Base-by-base conservation (phyloP, 2,113 vertebrate genomes). In the Sapayoa aenigma region DNA sequence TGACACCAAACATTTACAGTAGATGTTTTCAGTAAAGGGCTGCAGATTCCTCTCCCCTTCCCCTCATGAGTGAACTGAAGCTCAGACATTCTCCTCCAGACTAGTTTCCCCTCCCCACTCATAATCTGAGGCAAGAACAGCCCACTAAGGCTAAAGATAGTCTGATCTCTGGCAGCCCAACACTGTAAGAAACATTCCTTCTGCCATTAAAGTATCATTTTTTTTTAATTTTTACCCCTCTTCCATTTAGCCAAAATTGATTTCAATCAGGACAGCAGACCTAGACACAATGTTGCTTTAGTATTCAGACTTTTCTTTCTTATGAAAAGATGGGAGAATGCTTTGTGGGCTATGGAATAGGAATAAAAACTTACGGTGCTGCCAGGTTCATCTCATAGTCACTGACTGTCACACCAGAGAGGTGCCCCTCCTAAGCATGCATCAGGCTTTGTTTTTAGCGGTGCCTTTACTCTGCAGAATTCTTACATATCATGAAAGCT, bases 151-250 rank as follows among this genome's bases (percentile, higher is more conserved):
- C 33, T 78, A 20, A 10, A 3, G 19, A 78, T 47, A 66, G 60
- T 28, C 41, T 2, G 0, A 66, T 73, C 22, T 80, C 35, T 0
- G 0, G 33, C 39, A 90, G 52, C 15, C 41, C 2, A 11, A 56
- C 11, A 12, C 28, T 17, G 9, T 14, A 75, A 76, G 23, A 93
- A 93, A 88, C 1, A 1, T 41, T 79, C 14, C 22, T 83, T 55
- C 62, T 68, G n/a, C 25, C 63, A 37, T 28, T 42, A 35, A 79
- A 74, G n/a, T n/a, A 7, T 1, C 28, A 2, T 33, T 8, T 50
- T 30, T 30, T 44, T 27, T 41, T 15, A n/a, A n/a, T 46, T 67
- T 46, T 21, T 1, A 78, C 50, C 22, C 4, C 6, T n/a, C 31
- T 63, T 50, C 22, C 30, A 37, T 49, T 35, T 73, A 81, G 42